phyloP scores from a whole-genome alignment of 2,113 vertebrate species.

The Pycnonotus jocosus region DNA sequence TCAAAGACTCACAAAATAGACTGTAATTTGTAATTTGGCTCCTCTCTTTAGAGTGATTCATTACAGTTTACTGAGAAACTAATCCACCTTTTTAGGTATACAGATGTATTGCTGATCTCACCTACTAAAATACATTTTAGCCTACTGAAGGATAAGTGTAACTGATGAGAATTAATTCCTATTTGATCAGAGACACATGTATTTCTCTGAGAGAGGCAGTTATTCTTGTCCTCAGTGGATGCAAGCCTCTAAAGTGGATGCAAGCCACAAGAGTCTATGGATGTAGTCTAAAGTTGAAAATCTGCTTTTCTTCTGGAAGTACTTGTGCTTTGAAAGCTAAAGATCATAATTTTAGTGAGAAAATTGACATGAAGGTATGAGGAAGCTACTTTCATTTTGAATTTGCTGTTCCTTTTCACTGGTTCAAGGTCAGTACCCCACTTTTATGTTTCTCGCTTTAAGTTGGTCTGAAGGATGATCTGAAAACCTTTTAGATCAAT shows the following conservation, averaged over 20 bases:
- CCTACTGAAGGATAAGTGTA: not conserved
- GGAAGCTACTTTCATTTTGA: not conserved
- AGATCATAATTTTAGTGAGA: not conserved
- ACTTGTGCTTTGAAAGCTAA: not conserved
- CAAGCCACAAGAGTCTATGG: not conserved
- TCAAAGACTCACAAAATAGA: conserved; percentile 14
- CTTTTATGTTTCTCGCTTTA: not conserved
- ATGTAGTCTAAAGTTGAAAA: not conserved
- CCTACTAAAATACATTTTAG: conserved; percentile 6
- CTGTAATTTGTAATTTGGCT: conserved; percentile 44
- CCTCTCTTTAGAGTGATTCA: conserved; percentile 13
- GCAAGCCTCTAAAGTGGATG: not conserved
- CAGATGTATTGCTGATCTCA: not conserved
- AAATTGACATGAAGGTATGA: not conserved
- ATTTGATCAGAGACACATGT: not conserved
- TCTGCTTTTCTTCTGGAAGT: not conserved
- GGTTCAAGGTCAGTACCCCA: not conserved
- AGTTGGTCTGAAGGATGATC: not conserved
- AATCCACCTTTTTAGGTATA: conserved; percentile 40
- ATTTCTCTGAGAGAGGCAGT: not conserved
- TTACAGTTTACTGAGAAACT: conserved; percentile 43
- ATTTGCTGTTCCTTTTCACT: not conserved
- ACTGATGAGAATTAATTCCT: not conserved
- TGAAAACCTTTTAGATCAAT: not conserved
- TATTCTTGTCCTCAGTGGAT: not conserved